phyloP scores from a whole-genome alignment of 2,888 invertebrate genomes.

The Nowickia ferox region DNA sequence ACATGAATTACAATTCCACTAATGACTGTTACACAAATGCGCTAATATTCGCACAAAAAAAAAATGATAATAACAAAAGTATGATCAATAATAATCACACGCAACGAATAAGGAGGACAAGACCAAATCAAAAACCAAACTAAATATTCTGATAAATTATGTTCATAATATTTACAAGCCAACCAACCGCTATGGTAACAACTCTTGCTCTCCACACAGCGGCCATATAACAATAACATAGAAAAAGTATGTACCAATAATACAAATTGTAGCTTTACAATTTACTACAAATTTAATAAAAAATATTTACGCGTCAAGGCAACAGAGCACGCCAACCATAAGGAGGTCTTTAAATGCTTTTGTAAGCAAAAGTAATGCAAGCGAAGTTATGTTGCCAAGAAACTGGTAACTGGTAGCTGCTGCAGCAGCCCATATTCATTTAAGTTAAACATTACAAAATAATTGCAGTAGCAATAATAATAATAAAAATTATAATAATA shows the following conservation, averaged over 20 bases:
- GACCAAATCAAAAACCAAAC: constrained; percentile 34
- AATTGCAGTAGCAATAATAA: constrained; percentile 56
- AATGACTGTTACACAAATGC: constrained; percentile 64
- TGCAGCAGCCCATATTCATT: constrained; percentile 11
- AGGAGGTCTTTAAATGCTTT: constrained; percentile 6
- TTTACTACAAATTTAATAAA: constrained; percentile 35
- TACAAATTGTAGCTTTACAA: constrained; percentile 35
- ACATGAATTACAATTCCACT: constrained; percentile 13
- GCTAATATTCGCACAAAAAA: constrained; percentile 64
- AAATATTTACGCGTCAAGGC: constrained; percentile 51
- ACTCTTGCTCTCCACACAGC: background rate
- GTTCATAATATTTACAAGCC: constrained; percentile 11
- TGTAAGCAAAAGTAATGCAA: background rate
- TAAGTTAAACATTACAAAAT: constrained; percentile 38
- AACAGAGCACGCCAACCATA: constrained; percentile 45
- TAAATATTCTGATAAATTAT: background rate
- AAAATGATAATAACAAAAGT: constrained; percentile 57
- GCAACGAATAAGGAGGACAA: constrained; percentile 56
- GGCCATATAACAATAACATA: background rate
- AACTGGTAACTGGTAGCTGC: constrained; percentile 63
- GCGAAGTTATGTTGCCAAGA: background rate
- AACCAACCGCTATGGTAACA: constrained; percentile 11
- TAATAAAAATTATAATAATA: constrained; percentile 57
- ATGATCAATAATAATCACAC: constrained; percentile 67
- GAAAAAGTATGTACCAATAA: background rate